Base-by-base conservation (phyloP, 1,140 invertebrate genomes). In the Rhizoglyphus robini region DNA sequence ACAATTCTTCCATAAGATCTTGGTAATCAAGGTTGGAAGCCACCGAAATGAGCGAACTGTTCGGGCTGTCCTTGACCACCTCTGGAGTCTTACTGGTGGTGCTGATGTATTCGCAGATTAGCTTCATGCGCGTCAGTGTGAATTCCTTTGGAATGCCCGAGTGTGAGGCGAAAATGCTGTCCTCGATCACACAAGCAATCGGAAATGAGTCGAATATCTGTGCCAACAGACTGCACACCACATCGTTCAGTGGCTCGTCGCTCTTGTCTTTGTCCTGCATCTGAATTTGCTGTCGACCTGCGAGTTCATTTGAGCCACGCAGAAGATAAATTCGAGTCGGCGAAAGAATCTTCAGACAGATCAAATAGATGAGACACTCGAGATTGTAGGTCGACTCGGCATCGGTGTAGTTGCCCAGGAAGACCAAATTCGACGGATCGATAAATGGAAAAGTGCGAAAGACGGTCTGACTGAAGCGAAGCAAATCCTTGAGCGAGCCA, bases 351-450 rank as follows among this genome's bases (percentile, higher is more conserved):
- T 84, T 84, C 67, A 83, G 81, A 34, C 81, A 75, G 71, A 84
- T 80, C 18, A 84, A 71, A 71, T 84, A 83, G 0, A 81, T 71
- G 3, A 84, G 76, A 3, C 83, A 80, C 76, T 79, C 70, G 5
- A 74, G 48, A 68, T 61, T 68, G 29, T 54, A 32, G 64, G 51
- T 41, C 54, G 27, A 59, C 82, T 67, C 82, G 71, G 70, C 3
- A 11, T 84, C 83, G 0, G 84, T 83, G 72, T 83, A 84, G 73
- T 84, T 83, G 0, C 83, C 83, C 13, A 84, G 76, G 70, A 84
- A 84, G 0, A 84, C 71, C 65, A 84, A 78, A 29, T 76, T 76
- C 1, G 80, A 78, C 3, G 82, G 82, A 4, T 79, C 80, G 11
- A 82, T 71, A 4, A 76, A 68, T 0, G 81, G 79, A 20, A 81